phyloP scores from a whole-genome alignment of 2,888 invertebrate species.

The Hartigia nigra region DNA sequence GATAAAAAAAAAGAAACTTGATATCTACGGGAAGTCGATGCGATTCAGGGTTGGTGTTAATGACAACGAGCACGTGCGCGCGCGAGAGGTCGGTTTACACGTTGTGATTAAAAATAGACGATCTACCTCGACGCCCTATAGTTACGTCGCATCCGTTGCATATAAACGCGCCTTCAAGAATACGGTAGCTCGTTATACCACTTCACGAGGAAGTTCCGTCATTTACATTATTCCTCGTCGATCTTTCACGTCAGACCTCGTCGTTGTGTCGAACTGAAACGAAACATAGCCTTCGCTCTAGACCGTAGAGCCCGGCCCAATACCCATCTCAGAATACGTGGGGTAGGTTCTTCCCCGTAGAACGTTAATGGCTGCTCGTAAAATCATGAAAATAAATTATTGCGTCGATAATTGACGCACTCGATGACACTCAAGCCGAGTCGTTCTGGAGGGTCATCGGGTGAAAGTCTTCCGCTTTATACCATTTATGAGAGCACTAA shows the following conservation, averaged over 20 bases:
- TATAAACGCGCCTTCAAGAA: constrained; percentile 37
- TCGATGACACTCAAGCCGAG: neutral
- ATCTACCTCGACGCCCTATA: neutral
- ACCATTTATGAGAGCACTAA: neutral
- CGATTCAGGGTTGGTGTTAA: neutral
- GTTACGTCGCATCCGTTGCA: constrained; percentile 38
- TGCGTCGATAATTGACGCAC: constrained; percentile 45
- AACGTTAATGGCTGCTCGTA: constrained; percentile 35
- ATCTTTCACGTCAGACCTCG: neutral
- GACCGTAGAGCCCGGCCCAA: neutral
- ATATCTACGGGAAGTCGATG: neutral
- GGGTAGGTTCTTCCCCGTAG: neutral
- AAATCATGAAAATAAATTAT: constrained; percentile 60
- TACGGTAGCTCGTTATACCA: neutral
- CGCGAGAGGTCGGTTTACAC: constrained; percentile 27
- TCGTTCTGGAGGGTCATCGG: constrained; percentile 24
- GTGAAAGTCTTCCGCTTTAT: constrained; percentile 14
- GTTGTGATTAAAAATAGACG: constrained; percentile 44
- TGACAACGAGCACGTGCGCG: constrained; percentile 18
- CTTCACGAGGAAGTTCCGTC: neutral
- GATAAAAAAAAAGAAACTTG: no score
- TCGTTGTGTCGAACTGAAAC: neutral
- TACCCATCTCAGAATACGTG: neutral
- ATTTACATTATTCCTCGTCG: neutral
- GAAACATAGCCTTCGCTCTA: neutral